Evolutionary conservation across 2,113 vertebrate genomes (phyloP).

Genomic region (Raja brachyura): DNA sequence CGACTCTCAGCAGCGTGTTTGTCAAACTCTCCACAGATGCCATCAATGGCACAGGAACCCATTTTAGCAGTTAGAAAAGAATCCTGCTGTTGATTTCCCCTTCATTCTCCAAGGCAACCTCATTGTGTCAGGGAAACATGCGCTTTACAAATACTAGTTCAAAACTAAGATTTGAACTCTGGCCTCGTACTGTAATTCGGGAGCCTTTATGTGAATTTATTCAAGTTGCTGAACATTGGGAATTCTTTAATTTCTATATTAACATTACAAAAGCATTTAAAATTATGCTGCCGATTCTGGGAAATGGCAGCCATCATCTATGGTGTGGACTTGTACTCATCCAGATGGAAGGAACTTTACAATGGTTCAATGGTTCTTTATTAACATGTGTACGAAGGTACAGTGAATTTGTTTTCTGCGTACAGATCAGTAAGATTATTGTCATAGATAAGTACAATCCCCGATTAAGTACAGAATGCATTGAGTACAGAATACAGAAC

Average conservation of each 20-base stretch:
- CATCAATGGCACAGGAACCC: constrained; percentile 1
- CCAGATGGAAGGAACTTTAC: too few species aligned
- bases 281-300: too few species aligned
- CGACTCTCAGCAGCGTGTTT: background rate
- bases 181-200: background rate
- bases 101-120: constrained; percentile 30
- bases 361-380: too few species aligned
- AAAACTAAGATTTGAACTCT: constrained; percentile 8
- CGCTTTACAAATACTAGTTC: constrained; percentile 5
- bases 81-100: constrained; percentile 13
- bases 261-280: too few species aligned
- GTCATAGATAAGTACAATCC: too few species aligned
- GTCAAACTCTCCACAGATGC: background rate
- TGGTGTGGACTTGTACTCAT: too few species aligned
- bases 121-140: background rate
- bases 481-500: too few species aligned
- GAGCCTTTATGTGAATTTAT: background rate
- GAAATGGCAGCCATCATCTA: too few species aligned
- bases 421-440: too few species aligned
- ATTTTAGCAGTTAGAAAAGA: background rate
- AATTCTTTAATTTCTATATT: background rate
- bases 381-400: too few species aligned
- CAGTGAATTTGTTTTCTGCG: too few species aligned
- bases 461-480: too few species aligned
- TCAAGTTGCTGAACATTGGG: background rate